Evolutionary conservation across 2,888 invertebrate genomes (phyloP), one percentile per base, ranked within the genome.

Genomic region (Trichopoda pennipes): DNA sequence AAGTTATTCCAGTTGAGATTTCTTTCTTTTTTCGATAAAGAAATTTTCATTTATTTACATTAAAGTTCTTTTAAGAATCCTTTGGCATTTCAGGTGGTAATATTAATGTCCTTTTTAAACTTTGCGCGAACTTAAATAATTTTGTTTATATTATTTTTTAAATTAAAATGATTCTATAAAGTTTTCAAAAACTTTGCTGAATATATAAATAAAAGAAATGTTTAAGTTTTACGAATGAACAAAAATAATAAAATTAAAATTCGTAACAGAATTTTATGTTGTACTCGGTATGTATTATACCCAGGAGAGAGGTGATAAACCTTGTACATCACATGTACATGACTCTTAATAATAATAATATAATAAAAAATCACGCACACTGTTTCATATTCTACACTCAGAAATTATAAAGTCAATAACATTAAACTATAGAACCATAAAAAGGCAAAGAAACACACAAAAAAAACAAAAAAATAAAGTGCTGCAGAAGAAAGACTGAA

Each of bases 331-430:
- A 44, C 4, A 17, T 19, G 28, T 28, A 51, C 17, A 17, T 21
- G 38, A 12, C 38, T 38, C 12, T 12, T 38, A 38, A 58, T 17
- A 49, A 47, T 44, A 56, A 4, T 17, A 55, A 23, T 1, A 2
- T 12, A 64, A 23, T 21, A 53, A 17, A 44, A 32, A 55, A n/a
- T 7, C 32, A 42, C 32, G 19, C 32, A 51, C 23, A 21, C 58
- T 49, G 23, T 21, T 16, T 28, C 17, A 19, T 42, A 42, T 38
- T 1, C 10, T 14, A 58, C 60, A 51, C 42, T 28, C 14, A 14
- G 16, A 51, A 74, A 73, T 68, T 79, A 55, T 53, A 60, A 79
- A 74, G 69, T 69, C 69, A 74, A 68, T 74, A 80, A 69, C 60
- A 60, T 66, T 56, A 49, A 73, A 55, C 23, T 35, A 47, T 61